A percentile compares a stretch with the other conserved stretches of the same genome.
Conservation (phyloP, 1,140 invertebrate genomes). For the Brachionus manjavacas region DNA sequence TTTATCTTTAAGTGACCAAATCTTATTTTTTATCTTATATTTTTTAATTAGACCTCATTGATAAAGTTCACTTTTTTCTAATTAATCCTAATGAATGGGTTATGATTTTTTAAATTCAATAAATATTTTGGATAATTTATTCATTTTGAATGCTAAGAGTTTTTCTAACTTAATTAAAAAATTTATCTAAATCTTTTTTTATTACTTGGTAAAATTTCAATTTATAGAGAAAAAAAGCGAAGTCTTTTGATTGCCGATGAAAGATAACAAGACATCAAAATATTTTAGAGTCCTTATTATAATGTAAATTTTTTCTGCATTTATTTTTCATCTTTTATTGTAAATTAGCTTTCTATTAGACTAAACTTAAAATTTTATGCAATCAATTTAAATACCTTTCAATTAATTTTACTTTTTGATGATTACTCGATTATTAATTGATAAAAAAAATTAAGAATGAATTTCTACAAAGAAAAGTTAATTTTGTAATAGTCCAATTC, state of each 20-base stretch:
- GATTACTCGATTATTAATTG: too few relatives aligned
- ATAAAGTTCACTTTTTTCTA: background rate
- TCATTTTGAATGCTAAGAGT: background rate
- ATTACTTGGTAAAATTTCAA: too few relatives aligned
- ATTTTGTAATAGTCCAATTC: background rate
- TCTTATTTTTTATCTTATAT: too few relatives aligned
- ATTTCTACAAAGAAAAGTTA: too few relatives aligned
- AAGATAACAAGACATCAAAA: background rate
- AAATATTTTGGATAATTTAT: background rate
- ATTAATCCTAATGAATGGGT: background rate
- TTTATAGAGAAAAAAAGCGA: too few relatives aligned
- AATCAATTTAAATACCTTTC: background rate
- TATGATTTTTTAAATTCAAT: background rate
- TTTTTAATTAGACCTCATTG: too few relatives aligned
- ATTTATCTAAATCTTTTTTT: too few relatives aligned
- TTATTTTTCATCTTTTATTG: background rate
- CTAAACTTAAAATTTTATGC: background rate
- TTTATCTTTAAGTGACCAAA: too few relatives aligned
- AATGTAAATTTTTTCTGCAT: background rate
- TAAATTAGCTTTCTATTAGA: background rate
- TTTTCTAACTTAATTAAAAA: background rate
- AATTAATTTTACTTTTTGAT: background rate
- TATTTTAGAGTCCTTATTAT: background rate
- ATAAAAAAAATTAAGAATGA: too few relatives aligned
- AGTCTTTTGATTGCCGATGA: too few relatives aligned